A percentile compares a stretch with the other conserved stretches of the same genome.
Evolutionary conservation across 2,888 invertebrate species (phyloP).

Genomic region (Dendrolimus houi): DNA sequence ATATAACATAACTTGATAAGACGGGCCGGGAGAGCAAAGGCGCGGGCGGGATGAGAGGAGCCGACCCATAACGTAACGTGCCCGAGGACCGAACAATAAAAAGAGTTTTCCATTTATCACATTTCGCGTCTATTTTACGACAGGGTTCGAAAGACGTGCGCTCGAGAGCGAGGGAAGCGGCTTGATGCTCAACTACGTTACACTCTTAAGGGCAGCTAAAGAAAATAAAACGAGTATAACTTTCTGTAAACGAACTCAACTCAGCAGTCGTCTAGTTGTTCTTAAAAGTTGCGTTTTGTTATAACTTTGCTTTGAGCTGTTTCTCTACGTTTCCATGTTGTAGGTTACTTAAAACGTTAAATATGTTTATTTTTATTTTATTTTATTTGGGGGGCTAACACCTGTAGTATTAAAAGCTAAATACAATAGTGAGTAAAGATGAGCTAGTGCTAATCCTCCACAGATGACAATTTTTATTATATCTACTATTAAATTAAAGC

Average conservation of each 20-base stretch:
- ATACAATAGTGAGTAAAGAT: too few relatives aligned
- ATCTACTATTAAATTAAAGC: too few relatives aligned
- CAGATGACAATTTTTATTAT: too few relatives aligned
- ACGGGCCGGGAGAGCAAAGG: slow-evolving; percentile 46
- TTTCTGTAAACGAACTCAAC: slow-evolving; percentile 67
- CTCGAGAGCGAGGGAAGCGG: slow-evolving; percentile 50
- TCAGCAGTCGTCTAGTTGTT: slow-evolving; percentile 23
- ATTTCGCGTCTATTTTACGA: slow-evolving; percentile 74
- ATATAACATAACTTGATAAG: slow-evolving; percentile 70
- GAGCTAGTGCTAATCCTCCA: too few relatives aligned
- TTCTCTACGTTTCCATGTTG: not conserved
- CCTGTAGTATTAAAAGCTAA: too few relatives aligned
- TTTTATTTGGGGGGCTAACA: not conserved
- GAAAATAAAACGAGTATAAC: slow-evolving; percentile 68
- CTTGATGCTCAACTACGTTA: slow-evolving; percentile 54
- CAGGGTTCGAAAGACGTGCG: slow-evolving; percentile 59
- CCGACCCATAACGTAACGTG: slow-evolving; percentile 62
- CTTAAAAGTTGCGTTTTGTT: not conserved
- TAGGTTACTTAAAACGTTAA: not conserved
- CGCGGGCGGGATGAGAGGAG: slow-evolving; percentile 44
- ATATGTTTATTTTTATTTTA: not conserved
- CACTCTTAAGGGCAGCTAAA: slow-evolving; percentile 55
- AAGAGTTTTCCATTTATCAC: slow-evolving; percentile 75
- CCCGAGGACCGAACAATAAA: slow-evolving; percentile 63
- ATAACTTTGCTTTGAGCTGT: not conserved